These are phyloP conservation scores for Chionoecetes opilio DNA, from an alignment of 1,140 invertebrate genomes.

Conservation along the genomic window DNA sequence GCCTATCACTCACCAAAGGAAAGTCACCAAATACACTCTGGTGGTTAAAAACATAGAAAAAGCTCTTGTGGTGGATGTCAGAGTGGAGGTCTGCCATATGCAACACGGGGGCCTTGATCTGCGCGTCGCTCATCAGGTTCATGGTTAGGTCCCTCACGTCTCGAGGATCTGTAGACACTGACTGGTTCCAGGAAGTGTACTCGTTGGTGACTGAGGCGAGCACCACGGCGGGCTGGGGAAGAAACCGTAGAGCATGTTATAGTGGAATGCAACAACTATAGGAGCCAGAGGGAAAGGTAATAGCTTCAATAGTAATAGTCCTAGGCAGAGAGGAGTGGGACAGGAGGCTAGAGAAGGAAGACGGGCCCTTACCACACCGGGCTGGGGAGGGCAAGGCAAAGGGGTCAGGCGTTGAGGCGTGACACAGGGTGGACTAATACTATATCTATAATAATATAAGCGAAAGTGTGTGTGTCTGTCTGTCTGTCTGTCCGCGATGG, in stretches of 20 bases:
- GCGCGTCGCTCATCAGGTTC: slow-evolving; percentile 95
- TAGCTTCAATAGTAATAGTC: too few relatives aligned
- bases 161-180: slow-evolving; percentile 83
- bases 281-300: neutral
- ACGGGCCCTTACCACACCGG: too few relatives aligned
- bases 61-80: slow-evolving; percentile 86
- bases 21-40: slow-evolving; percentile 96
- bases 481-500: too few relatives aligned
- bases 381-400: too few relatives aligned
- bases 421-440: too few relatives aligned
- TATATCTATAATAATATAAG: too few relatives aligned
- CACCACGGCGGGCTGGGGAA: slow-evolving; percentile 65
- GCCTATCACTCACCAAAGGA: slow-evolving; percentile 89
- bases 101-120: slow-evolving; percentile 95
- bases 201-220: slow-evolving; percentile 67
- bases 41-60: slow-evolving; percentile 97
- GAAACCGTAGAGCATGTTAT: too few relatives aligned
- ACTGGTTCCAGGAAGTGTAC: slow-evolving; percentile 65
- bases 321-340: too few relatives aligned
- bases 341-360: too few relatives aligned
- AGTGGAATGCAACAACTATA: too few relatives aligned
- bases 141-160: slow-evolving; percentile 91
- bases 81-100: slow-evolving; percentile 96
- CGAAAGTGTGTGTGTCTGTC: too few relatives aligned
- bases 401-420: too few relatives aligned